Base-by-base conservation (phyloP, 2,888 invertebrate genomes). In the Brassicogethes aeneus region DNA sequence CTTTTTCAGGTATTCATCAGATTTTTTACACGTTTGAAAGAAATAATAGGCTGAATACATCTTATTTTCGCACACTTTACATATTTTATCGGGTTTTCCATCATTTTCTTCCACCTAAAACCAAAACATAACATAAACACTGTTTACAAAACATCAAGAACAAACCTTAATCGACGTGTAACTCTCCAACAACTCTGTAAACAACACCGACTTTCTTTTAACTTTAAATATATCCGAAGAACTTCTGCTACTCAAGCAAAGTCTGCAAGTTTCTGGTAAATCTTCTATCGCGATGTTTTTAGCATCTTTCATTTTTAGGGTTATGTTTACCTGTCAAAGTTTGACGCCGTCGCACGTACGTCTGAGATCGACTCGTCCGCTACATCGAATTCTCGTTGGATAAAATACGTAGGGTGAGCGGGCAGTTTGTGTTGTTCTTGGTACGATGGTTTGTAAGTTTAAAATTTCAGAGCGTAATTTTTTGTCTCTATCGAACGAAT, bases 31-130 rank as follows among this genome's bases (percentile, higher is more conserved):
- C 34, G 42, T 50, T 7, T 33, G 17, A 29, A 46, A 3, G 37
- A 50, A 50, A 16, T 41, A 12, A 30, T 48, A 39, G 2, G 17
- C 36, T 10, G 39, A 12, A 31, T 45, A 50, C 37, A 44, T 37
- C n/a, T 15, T 37, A 39, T 47, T 42, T 35, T 47, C 40, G 37
- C 50, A 50, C 14, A 14, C 15, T 41, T 37, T 46, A 17, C 50
- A 50, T 39, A 50, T 46, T 35, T 50, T 41, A 17, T 41, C 35
- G 14, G 50, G 47, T 16, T 44, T 13, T 13, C 36, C n/a, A 36
- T 47, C 41, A 12, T 42, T 30, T 10, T 40, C 37, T 37, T 33
- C 36, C 13, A 44, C 15, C 47, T 47, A 34, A 37, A 46, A 39
- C 31, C 15, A 12, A 3, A 32, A 32, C 3, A 12, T 32, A 10